Evolutionary conservation across 30 jellyfish, hydroid and myxozoan species (phyloP).

Genomic region (Catostylus mosaicus): DNA sequence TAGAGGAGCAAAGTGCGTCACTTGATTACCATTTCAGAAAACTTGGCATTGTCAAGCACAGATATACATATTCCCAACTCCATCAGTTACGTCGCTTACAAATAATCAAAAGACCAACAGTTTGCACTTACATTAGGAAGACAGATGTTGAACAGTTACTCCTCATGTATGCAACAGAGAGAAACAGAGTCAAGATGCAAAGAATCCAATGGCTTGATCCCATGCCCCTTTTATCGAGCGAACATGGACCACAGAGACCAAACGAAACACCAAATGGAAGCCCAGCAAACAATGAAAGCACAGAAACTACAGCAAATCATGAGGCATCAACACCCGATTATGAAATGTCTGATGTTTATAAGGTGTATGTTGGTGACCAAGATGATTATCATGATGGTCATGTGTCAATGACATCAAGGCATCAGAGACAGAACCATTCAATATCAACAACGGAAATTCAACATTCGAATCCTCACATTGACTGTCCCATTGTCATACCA

Average conservation of each 20-base stretch:
- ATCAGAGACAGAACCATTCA: conserved; percentile 63
- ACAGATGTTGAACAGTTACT: conserved; percentile 89
- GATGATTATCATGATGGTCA: conserved; percentile 39
- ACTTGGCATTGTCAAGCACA: conserved; percentile 87
- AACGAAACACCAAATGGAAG: conserved; percentile 60
- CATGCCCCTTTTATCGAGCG: conserved; percentile 82
- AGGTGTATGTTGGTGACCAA: conserved; percentile 75
- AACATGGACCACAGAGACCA: conserved; percentile 76
- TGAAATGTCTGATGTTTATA: conserved; percentile 74
- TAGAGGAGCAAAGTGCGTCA: conserved; percentile 99
- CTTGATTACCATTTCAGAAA: conserved; percentile 95
- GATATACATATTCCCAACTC: conserved; percentile 96
- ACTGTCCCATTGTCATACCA: conserved; percentile 98
- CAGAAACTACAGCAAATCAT: conserved; percentile 21
- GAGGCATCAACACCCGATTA: conserved; percentile 56
- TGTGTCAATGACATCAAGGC: conserved; percentile 37
- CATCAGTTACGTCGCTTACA: conserved; percentile 96
- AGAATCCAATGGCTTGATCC: conserved; percentile 79
- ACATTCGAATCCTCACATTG: conserved; percentile 90
- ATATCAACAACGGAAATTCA: conserved; percentile 83
- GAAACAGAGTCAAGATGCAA: conserved; percentile 81
- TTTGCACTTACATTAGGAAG: conserved; percentile 84
- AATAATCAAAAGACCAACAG: conserved; percentile 97
- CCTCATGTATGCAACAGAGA: conserved; percentile 95
- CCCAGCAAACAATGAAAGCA: conserved; percentile 41